Evolutionary conservation across 2,113 vertebrate genomes (phyloP).

Genomic region (Forbesichthys papilliferus): DNA sequence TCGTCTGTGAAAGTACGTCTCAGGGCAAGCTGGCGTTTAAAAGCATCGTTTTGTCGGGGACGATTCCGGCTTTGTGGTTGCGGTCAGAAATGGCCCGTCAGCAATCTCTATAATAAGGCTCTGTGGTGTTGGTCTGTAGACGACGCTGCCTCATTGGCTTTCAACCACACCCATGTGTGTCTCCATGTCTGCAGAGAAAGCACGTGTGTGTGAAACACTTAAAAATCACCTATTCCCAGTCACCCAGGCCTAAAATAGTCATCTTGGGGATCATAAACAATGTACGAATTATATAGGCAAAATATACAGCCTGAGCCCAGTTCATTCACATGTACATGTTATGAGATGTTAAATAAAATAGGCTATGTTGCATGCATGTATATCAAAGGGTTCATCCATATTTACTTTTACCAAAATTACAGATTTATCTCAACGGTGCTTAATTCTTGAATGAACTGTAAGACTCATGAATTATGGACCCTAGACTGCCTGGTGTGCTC

Average conservation of each 20-base stretch:
- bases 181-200: conserved; percentile 17
- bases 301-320: too few relatives aligned
- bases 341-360: too few relatives aligned
- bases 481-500: conserved; percentile 2
- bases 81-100: conserved; percentile 46
- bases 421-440: conserved; percentile 15
- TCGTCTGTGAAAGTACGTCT: conserved; percentile 48
- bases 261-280: not conserved
- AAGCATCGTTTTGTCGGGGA: conserved; percentile 52
- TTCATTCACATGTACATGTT: too few relatives aligned
- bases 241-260: not conserved
- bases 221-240: too few relatives aligned
- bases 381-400: not conserved
- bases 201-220: not conserved
- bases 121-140: conserved; percentile 61
- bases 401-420: not conserved
- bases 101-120: conserved; percentile 59
- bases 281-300: too few relatives aligned
- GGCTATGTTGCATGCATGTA: conserved; percentile 18
- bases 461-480: conserved; percentile 35
- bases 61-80: conserved; percentile 51
- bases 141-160: conserved; percentile 35
- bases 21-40: conserved; percentile 48
- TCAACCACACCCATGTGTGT: conserved; percentile 52
- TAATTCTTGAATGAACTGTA: conserved; percentile 19